These are phyloP conservation scores for Hypotaenidia okinawae DNA, from an alignment of 2,797 vertebrate genomes.

Conservation along the genomic window DNA sequence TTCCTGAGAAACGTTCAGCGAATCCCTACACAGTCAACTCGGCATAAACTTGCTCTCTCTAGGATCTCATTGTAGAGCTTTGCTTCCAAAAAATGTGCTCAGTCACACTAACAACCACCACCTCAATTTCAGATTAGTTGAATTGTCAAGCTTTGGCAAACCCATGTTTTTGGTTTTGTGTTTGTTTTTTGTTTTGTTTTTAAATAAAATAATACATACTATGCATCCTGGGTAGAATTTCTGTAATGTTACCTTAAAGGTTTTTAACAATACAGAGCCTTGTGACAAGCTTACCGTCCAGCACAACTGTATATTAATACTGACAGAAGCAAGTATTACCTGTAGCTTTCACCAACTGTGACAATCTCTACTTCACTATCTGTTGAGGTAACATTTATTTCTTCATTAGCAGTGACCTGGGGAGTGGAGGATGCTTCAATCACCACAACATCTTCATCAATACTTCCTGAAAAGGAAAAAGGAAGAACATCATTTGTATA, in stretches of 20 bases:
- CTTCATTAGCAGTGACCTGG: conserved; percentile 93
- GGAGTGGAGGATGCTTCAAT: conserved; percentile 95
- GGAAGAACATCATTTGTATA: not conserved
- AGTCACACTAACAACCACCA: not conserved
- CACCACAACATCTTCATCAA: conserved; percentile 98
- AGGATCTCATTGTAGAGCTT: not conserved
- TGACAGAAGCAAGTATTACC: conserved; percentile 77
- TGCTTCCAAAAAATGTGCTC: not conserved
- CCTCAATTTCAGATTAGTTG: not conserved
- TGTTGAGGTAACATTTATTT: conserved; percentile 99
- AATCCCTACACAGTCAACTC: not conserved
- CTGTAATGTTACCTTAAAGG: not conserved
- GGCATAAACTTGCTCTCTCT: not conserved
- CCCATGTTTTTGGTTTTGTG: not conserved
- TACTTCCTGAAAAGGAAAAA: conserved; percentile 81
- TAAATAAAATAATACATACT: not conserved
- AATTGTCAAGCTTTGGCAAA: not conserved
- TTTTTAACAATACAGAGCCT: not conserved
- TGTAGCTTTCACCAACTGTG: conserved; percentile 95
- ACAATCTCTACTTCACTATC: conserved; percentile 99
- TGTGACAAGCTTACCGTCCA: not conserved
- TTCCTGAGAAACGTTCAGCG: not conserved
- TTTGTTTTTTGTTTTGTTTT: not conserved
- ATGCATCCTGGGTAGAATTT: not conserved
- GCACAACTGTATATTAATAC: not conserved